A percentile compares a stretch with the other conserved stretches of the same genome.
Evolutionary conservation across 2,113 vertebrate genomes (phyloP).

Genomic region (Empidonax alnorum): DNA sequence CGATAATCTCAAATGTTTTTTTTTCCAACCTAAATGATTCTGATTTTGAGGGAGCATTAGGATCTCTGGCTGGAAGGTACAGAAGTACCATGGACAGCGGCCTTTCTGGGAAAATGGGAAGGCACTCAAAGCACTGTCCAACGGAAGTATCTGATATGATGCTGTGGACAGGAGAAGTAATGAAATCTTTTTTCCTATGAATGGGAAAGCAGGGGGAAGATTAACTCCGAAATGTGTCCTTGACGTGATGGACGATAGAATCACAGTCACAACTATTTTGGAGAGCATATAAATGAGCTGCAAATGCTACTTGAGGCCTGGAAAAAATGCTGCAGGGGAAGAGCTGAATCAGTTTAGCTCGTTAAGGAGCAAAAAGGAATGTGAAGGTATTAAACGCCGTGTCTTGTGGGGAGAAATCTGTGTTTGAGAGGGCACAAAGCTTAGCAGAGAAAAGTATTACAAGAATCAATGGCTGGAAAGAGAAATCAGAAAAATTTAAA

Average conservation of each 20-base stretch:
- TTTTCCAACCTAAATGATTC: not conserved
- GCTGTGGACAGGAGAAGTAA: not conserved
- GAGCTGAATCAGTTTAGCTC: not conserved
- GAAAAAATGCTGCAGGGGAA: not conserved
- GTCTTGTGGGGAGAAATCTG: not conserved
- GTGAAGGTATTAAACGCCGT: not conserved
- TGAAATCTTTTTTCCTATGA: not conserved
- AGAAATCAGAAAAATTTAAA: not conserved
- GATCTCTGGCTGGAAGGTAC: fast-evolving
- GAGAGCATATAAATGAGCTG: not conserved
- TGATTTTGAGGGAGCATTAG: no score
- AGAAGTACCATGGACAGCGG: not conserved
- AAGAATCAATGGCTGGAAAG: not conserved
- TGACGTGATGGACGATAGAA: not conserved
- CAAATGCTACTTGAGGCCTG: not conserved
- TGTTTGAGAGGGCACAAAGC: not conserved
- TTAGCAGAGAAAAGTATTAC: not conserved
- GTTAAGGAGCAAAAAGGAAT: not conserved
- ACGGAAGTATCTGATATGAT: fast-evolving
- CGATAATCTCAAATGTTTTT: not conserved
- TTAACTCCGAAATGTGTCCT: not conserved
- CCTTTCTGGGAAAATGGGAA: fast-evolving
- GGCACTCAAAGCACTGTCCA: fast-evolving
- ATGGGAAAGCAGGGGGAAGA: not conserved
- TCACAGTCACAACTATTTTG: not conserved